Base-by-base conservation (phyloP, 2,888 invertebrate genomes). In the Sesia apiformis region DNA sequence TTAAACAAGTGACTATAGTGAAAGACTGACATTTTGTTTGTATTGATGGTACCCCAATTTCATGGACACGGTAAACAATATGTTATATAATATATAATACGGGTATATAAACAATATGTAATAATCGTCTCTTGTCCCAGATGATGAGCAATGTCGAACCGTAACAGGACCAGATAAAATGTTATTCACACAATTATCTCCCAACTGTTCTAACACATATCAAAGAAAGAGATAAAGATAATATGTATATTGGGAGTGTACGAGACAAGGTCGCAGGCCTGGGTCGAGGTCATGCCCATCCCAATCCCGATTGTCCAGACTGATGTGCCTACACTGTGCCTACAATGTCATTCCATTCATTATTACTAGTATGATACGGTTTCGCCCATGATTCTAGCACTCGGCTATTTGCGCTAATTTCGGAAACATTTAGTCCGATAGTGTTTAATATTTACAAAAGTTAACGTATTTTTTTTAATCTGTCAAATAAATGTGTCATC, bases 291-390 rank as follows among this genome's bases (percentile, higher is more conserved):
- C 72, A 55, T 41, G 61, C 67, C 74, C 60, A 62, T 56, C 73
- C 75, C 70, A 70, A 74, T 70, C 70, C 70, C 64, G 60, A 70
- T 76, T 76, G 72, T 75, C 64, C 61, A 53, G 61, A 57, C 60
- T 55, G 61, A 57, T 61, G 4, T 39, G 39, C 42, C 46, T 46
- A 43, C 53, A 7, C 42, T 23, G 39, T 53, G 4, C 40, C n/a
- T 46, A 23, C 23, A 0, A 46, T 8, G 5, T 46, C 46, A n/a
- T 46, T n/a, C 8, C n/a, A 46, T 46, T 46, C 23, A 23, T 46
- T 8, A 46, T 23, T 23, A 23, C 23, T 23, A 23, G 23, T 23
- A 23, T 23, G 23, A 23, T 23, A 23, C 23, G 23, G 23, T 23
- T 23, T 23, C 23, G 23, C 1, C 23, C 23, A 23, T 23, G 2